Conservation (phyloP, 2,113 vertebrate genomes). For the Varanus salvator region DNA sequence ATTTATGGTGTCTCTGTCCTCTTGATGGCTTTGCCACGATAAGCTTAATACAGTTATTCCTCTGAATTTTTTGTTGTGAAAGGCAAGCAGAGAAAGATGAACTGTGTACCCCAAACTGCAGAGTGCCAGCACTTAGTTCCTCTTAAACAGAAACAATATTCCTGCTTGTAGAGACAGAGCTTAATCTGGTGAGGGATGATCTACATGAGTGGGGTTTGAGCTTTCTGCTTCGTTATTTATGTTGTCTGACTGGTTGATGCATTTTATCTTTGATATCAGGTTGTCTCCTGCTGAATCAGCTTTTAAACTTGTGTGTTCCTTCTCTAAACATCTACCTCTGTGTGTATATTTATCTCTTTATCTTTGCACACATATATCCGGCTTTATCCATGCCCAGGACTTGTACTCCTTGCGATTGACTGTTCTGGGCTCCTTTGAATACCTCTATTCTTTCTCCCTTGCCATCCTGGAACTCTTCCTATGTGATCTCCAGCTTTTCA, state of each 20-base stretch:
- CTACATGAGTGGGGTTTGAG: too few relatives aligned
- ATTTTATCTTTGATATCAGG: background rate
- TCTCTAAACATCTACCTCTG: background rate
- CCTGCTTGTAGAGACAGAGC: background rate
- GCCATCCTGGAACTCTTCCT: background rate
- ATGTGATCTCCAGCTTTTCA: background rate
- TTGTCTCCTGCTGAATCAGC: background rate
- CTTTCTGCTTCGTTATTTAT: background rate
- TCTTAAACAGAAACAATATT: background rate
- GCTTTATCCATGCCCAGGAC: background rate
- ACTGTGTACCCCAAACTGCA: too few relatives aligned
- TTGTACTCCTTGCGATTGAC: too few relatives aligned
- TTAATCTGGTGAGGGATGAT: background rate
- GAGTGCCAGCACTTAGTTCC: background rate
- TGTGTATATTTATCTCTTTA: too few relatives aligned
- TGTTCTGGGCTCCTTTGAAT: background rate
- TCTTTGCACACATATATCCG: background rate
- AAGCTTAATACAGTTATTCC: background rate
- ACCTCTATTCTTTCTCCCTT: background rate
- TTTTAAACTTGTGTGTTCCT: background rate
- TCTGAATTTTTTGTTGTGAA: background rate
- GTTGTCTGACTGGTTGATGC: background rate
- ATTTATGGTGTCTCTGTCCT: background rate
- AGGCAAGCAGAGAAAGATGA: background rate
- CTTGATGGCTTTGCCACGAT: background rate